Percentiles rank a stretch among this genome's conserved stretches.
These are phyloP conservation scores for Lethrus apterus DNA, from an alignment of 1,140 invertebrate genomes.

Conservation along the genomic window DNA sequence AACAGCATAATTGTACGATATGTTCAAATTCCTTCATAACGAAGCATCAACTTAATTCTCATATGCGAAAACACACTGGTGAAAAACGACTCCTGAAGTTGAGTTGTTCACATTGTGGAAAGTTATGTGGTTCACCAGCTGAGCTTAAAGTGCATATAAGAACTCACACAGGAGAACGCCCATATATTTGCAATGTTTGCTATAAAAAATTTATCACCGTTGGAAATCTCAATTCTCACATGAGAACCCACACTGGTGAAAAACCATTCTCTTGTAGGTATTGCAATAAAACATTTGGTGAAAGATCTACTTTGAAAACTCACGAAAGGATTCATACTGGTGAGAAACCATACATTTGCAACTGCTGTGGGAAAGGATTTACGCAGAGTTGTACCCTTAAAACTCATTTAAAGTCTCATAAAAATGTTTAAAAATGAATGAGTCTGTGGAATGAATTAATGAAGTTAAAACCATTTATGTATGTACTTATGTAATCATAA, in stretches of 20 bases:
- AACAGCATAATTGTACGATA: background rate
- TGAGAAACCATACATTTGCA: too few species aligned
- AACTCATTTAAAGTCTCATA: background rate
- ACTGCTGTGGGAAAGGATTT: too few species aligned
- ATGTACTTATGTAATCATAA: background rate
- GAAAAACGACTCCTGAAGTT: background rate
- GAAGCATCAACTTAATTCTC: background rate
- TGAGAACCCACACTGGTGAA: too few species aligned
- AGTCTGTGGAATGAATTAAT: background rate
- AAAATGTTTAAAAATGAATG: background rate
- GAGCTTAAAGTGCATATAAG: background rate
- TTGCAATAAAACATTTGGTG: conserved; percentile 55
- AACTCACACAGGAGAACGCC: too few species aligned
- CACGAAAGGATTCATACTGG: too few species aligned
- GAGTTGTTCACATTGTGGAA: background rate
- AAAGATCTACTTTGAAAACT: conserved; percentile 57
- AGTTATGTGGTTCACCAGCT: background rate
- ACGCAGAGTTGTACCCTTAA: too few species aligned
- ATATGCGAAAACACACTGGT: background rate
- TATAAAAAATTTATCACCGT: too few species aligned
- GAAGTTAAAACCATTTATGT: background rate
- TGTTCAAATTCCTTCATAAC: background rate
- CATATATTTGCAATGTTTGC: too few species aligned
- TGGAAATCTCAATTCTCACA: conserved; percentile 1
- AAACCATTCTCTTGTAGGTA: conserved; percentile 51